These are phyloP conservation scores for Halictus quadricinctus DNA, from an alignment of 2,888 invertebrate species.

Conservation along the genomic window DNA sequence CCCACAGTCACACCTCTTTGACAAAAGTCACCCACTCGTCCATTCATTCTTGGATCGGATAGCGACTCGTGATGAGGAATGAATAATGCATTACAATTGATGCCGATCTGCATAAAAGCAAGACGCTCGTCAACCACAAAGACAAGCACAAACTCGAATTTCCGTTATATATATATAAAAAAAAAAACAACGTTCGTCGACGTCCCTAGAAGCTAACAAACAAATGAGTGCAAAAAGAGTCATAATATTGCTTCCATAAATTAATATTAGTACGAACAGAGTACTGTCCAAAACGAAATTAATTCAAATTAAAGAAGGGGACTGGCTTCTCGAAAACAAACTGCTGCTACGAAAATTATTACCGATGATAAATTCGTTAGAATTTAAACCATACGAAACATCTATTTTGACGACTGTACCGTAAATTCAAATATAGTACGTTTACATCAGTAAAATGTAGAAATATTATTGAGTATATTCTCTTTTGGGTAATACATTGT, in stretches of 20 bases:
- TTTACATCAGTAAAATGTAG: background rate
- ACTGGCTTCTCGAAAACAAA: background rate
- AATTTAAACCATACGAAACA: background rate
- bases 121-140: background rate
- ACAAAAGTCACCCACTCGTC: slow-evolving; percentile 18
- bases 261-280: background rate
- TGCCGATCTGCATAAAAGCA: slow-evolving; percentile 9
- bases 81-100: slow-evolving; percentile 19
- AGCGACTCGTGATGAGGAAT: slow-evolving; percentile 8
- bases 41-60: slow-evolving; percentile 18
- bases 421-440: background rate
- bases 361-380: background rate
- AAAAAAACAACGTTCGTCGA: background rate
- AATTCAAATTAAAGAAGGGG: background rate
- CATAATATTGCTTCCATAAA: background rate
- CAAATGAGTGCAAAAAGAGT: background rate
- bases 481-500: background rate
- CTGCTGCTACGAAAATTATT: background rate
- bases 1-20: slow-evolving; percentile 6
- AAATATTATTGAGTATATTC: background rate
- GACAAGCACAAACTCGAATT: background rate
- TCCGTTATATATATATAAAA: background rate
- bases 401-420: background rate
- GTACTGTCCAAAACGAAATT: background rate
- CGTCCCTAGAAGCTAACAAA: background rate